A percentile compares a stretch with the other conserved stretches of the same genome.
These are phyloP conservation scores for Labeo calbasu DNA, from an alignment of 2,797 vertebrate genomes.

Conservation along the genomic window DNA sequence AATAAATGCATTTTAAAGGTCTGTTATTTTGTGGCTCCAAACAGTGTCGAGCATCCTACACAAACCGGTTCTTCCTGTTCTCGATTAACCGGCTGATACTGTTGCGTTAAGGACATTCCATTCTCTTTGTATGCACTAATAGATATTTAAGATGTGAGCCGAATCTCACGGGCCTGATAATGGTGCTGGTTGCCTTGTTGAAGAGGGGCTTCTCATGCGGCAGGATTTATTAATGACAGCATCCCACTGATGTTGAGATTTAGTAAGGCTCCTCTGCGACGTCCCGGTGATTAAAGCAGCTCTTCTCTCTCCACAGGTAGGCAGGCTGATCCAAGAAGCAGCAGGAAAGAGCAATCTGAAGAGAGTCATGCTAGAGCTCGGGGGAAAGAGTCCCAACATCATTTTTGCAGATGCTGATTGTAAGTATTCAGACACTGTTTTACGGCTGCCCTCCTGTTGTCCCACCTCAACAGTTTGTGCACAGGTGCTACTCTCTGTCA, in stretches of 20 bases:
- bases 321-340: conserved; percentile 98
- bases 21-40: conserved; percentile 50
- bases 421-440: conserved; percentile 79
- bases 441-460: conserved; percentile 61
- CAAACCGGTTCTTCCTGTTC: conserved; percentile 71
- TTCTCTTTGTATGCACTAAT: conserved; percentile 68
- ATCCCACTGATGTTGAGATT: conserved; percentile 70
- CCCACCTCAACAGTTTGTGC: conserved; percentile 56
- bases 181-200: conserved; percentile 57
- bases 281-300: conserved; percentile 41
- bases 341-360: conserved; percentile 98
- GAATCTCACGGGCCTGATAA: conserved; percentile 66
- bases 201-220: conserved; percentile 67
- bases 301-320: conserved; percentile 82
- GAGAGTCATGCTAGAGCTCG: conserved; percentile 97
- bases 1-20: conserved; percentile 46
- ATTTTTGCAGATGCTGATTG: conserved; percentile 98
- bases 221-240: conserved; percentile 73
- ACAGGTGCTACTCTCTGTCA: conserved; percentile 61
- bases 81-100: conserved; percentile 68
- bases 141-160: conserved; percentile 73
- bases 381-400: conserved; percentile 99
- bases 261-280: conserved; percentile 52
- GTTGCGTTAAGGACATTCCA: conserved; percentile 68
- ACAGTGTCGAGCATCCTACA: conserved; percentile 65